Evolutionary conservation across 2,113 vertebrate species (phyloP).

Genomic region (Podarcis muralis): DNA sequence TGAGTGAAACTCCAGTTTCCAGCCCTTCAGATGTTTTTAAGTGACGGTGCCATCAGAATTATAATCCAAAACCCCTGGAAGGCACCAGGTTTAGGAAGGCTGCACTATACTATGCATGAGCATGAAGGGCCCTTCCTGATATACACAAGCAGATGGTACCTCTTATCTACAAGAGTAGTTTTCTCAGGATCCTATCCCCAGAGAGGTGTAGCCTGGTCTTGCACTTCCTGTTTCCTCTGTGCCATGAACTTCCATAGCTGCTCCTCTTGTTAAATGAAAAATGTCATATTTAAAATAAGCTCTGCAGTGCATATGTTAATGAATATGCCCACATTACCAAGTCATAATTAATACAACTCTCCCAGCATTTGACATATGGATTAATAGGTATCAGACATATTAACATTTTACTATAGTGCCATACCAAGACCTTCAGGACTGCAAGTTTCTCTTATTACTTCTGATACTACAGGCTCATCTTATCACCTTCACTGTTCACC

Average conservation of each 20-base stretch:
- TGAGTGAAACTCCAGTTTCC: no score
- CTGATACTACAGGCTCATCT: not conserved
- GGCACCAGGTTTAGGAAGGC: no score
- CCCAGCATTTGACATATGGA: conserved; percentile 1
- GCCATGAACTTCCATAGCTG: not conserved
- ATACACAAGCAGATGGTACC: no score
- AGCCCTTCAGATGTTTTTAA: no score
- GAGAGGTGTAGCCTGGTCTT: not conserved
- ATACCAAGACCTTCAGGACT: not conserved
- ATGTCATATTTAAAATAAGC: conserved; percentile 1
- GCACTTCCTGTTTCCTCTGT: not conserved
- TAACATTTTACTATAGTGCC: not conserved
- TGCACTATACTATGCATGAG: not conserved
- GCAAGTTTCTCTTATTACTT: conserved; percentile 1
- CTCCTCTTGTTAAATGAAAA: not conserved
- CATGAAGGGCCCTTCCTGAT: not conserved
- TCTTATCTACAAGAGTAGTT: not conserved
- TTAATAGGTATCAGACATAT: conserved; percentile 20
- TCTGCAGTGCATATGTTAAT: not conserved
- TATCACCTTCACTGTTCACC: conserved; percentile 20
- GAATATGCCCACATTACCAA: not conserved
- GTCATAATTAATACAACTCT: conserved; percentile 1
- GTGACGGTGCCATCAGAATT: no score
- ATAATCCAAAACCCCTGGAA: no score
- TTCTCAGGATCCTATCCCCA: not conserved